Evolutionary conservation across 1,140 invertebrate species (phyloP), one percentile per base, ranked within the genome.

Genomic region (Listronotus bonariensis): DNA sequence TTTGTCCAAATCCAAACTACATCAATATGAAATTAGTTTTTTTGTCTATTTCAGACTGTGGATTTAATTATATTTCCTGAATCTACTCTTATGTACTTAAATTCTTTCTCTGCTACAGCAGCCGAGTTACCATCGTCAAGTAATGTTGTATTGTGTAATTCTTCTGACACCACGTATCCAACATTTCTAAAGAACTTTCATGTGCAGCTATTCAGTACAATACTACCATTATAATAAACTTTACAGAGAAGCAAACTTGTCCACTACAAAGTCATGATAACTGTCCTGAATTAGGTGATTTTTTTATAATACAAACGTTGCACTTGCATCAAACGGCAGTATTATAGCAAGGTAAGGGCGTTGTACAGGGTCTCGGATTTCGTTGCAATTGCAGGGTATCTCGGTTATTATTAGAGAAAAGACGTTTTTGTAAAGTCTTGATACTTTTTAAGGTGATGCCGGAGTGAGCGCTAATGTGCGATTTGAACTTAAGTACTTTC

Each of bases 291-390:
- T n/a, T n/a, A n/a, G n/a, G n/a, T 15, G 6, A 11, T 12, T 40
- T 9, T 60, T 80, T 81, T 92, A 87, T 77, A 93, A 92, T 70
- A 91, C 89, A 0, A 87, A 92, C 70, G 83, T 93, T 10, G 53
- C 42, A 17, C 49, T 61, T 51, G 65, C 41, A 7, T 15, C 34
- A 14, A 56, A 62, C n/a, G 65, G 65, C 26, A 34, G n/a, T 36
- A 26, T 62, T 14, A 42, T 60, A 20, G 65, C 38, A 20, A 67
- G 53, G 65, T 67, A 43, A 32, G 18, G 41, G n/a, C n/a, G n/a
- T n/a, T n/a, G n/a, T n/a, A n/a, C n/a, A n/a, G n/a, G n/a, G n/a
- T n/a, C n/a, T n/a, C n/a, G n/a, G n/a, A n/a, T n/a, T n/a, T n/a
- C n/a, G n/a, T n/a, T n/a, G n/a, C n/a, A n/a, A n/a, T n/a, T n/a